phyloP scores from a whole-genome alignment of 2,113 vertebrate genomes.

The Petrocephalus microphthalmus region DNA sequence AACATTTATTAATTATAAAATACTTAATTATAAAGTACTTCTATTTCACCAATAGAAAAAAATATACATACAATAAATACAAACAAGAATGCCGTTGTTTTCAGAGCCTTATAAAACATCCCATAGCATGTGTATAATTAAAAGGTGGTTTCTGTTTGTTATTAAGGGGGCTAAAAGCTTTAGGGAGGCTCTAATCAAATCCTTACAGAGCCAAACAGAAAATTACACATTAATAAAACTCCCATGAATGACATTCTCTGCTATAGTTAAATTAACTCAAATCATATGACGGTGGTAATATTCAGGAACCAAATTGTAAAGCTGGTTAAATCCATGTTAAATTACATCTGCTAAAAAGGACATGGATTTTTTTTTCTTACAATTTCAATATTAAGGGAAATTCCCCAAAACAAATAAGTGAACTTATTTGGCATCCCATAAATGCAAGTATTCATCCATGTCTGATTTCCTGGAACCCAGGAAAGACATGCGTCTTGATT shows the following conservation, averaged over 20 bases:
- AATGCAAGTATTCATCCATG: conserved; percentile 8
- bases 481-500: neutral
- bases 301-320: conserved; percentile 17
- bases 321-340: conserved; percentile 3
- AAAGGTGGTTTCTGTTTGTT: conserved; percentile 40
- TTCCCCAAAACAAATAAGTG: neutral
- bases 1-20: conserved; percentile 78
- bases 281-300: conserved; percentile 5
- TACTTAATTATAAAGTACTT: conserved; percentile 59
- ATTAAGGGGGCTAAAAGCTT: conserved; percentile 54
- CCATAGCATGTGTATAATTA: conserved; percentile 59
- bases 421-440: neutral
- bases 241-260: conserved; percentile 29
- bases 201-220: conserved; percentile 50
- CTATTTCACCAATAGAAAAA: conserved; percentile 75
- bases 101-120: conserved; percentile 68
- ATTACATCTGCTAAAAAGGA: neutral
- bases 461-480: neutral
- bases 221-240: conserved; percentile 54
- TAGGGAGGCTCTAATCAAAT: conserved; percentile 47
- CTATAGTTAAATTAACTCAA: conserved; percentile 42
- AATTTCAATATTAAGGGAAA: neutral
- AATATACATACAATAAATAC: conserved; percentile 69
- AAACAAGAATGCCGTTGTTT: conserved; percentile 60
- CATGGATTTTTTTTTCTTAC: neutral